Evolutionary conservation across 2,888 invertebrate genomes (phyloP).

Genomic region (Sarcophaga variegata): DNA sequence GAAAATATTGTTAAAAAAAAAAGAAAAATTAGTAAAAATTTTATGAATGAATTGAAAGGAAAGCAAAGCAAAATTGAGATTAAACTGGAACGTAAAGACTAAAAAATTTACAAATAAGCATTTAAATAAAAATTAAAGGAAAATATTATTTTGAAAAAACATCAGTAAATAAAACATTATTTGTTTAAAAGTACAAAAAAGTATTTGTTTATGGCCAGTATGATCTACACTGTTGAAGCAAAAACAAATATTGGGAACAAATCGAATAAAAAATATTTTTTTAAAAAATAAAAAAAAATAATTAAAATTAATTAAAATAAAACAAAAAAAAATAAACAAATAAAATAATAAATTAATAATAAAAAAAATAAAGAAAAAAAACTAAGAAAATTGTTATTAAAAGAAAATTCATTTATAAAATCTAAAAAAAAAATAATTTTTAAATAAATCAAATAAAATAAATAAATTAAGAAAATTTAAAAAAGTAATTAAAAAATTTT

Average conservation of each 20-base stretch:
- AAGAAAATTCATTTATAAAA: too few relatives aligned
- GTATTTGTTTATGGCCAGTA: not conserved
- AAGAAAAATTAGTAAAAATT: constrained; percentile 13
- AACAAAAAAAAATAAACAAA: not conserved
- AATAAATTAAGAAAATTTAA: too few relatives aligned
- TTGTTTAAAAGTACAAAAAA: not conserved
- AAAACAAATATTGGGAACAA: not conserved
- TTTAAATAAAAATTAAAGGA: too few relatives aligned
- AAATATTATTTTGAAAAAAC: too few relatives aligned
- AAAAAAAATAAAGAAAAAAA: not conserved
- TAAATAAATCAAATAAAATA: too few relatives aligned
- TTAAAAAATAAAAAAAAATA: not conserved
- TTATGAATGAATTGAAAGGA: constrained; percentile 30
- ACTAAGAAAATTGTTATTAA: too few relatives aligned
- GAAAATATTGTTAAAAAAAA: not conserved
- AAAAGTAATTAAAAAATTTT: too few relatives aligned
- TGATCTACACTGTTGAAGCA: not conserved
- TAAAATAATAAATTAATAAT: not conserved
- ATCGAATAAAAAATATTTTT: not conserved
- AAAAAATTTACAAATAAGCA: not conserved
- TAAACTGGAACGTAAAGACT: not conserved
- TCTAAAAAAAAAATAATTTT: too few relatives aligned
- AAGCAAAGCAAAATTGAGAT: constrained; percentile 6
- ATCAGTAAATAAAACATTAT: not conserved
- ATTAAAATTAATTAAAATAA: not conserved